Conservation (phyloP, 37 sponge, comb jelly and placozoan genomes). For the Mnemiopsis leidyi region DNA sequence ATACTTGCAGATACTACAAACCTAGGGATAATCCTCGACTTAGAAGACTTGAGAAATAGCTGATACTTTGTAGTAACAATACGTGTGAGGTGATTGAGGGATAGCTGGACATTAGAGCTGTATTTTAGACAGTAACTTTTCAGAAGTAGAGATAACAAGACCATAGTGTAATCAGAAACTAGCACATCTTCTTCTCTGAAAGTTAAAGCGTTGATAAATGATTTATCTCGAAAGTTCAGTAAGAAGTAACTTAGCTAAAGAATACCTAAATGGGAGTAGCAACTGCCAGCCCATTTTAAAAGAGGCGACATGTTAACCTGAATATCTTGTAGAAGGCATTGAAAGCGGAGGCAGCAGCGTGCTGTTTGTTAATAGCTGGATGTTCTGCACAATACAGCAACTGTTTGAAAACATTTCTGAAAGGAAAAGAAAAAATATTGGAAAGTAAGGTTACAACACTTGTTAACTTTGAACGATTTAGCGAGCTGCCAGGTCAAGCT, state of each 20-base stretch:
- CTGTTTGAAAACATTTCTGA: slow-evolving; percentile 42
- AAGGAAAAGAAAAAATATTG: too few relatives aligned
- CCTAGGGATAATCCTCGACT: background rate
- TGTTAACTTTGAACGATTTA: too few relatives aligned
- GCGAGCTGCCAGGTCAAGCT: too few relatives aligned
- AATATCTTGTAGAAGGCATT: slow-evolving; percentile 44
- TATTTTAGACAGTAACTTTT: background rate
- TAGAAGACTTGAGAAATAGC: background rate
- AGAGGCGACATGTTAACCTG: slow-evolving; percentile 44
- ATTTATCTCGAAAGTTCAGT: too few relatives aligned
- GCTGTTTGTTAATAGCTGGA: background rate
- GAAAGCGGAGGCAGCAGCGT: slow-evolving; percentile 42
- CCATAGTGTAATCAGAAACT: slow-evolving; percentile 27
- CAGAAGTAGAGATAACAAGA: background rate
- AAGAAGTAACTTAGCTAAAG: too few relatives aligned
- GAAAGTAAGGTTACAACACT: too few relatives aligned
- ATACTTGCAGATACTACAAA: too few relatives aligned
- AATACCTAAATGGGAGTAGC: too few relatives aligned
- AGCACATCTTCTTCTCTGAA: slow-evolving; percentile 16
- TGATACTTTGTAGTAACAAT: slow-evolving; percentile 25
- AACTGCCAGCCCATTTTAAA: too few relatives aligned
- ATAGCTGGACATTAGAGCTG: background rate
- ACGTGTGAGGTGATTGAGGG: slow-evolving; percentile 26
- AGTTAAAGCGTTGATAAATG: too few relatives aligned
- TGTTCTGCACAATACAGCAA: slow-evolving; percentile 42